Percentiles rank a stretch among this genome's conserved stretches.
These are phyloP conservation scores for Gymnothorax reevesii DNA, from an alignment of 2,797 vertebrate genomes.

Conservation along the genomic window DNA sequence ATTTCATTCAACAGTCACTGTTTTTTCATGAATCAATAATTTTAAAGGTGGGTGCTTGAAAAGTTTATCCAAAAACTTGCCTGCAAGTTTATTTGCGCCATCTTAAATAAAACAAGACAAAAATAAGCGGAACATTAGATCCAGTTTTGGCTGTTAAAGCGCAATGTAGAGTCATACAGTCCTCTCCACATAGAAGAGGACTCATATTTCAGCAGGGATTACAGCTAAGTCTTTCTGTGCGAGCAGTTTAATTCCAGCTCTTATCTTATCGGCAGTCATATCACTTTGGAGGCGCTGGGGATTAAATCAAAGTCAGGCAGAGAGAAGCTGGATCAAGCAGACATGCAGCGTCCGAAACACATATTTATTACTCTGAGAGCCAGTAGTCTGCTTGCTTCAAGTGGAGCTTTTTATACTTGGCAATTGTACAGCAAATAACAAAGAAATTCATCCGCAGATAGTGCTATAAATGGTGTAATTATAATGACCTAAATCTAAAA, in stretches of 20 bases:
- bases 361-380: constrained; percentile 29
- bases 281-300: constrained; percentile 48
- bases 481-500: background rate
- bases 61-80: background rate
- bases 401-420: constrained; percentile 22
- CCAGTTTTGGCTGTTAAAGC: background rate
- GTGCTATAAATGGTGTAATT: background rate
- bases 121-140: background rate
- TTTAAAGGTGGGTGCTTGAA: background rate
- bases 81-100: background rate
- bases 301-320: constrained; percentile 46
- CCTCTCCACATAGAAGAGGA: constrained; percentile 24
- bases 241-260: constrained; percentile 34
- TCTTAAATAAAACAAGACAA: background rate
- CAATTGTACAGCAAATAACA: constrained; percentile 1
- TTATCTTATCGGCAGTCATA: constrained; percentile 40
- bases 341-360: constrained; percentile 9
- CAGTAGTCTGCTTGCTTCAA: constrained; percentile 28
- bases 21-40: background rate
- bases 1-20: background rate
- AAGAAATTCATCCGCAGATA: background rate
- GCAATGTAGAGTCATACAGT: background rate
- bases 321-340: constrained; percentile 36
- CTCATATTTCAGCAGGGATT: constrained; percentile 49
- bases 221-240: constrained; percentile 29